Evolutionary conservation across 2,888 invertebrate genomes (phyloP).

Genomic region (Synanthedon andrenaeformis): DNA sequence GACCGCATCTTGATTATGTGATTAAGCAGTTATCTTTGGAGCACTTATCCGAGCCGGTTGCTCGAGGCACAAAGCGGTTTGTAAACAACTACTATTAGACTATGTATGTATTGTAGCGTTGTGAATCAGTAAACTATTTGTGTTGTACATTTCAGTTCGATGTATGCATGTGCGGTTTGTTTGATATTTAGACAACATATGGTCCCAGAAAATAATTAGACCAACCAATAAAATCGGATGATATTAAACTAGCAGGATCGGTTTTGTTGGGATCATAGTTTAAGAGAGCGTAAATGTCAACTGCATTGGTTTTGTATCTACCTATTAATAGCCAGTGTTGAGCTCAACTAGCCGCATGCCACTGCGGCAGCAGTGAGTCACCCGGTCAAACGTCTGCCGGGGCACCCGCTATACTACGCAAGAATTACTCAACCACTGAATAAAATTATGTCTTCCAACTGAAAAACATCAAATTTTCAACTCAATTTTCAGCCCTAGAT

Average conservation of each 20-base stretch:
- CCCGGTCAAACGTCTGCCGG: slow-evolving; percentile 50
- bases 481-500: background rate
- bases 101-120: background rate
- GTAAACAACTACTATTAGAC: slow-evolving; percentile 11
- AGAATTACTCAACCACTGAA: slow-evolving; percentile 17
- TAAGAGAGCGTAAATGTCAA: slow-evolving; percentile 64
- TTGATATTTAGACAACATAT: background rate
- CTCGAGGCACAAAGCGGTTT: slow-evolving; percentile 7
- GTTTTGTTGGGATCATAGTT: slow-evolving; percentile 43
- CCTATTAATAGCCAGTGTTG: slow-evolving; percentile 41
- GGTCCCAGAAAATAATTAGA: background rate
- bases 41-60: slow-evolving; percentile 13
- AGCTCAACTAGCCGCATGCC: slow-evolving; percentile 37
- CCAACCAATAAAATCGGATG: slow-evolving; percentile 3
- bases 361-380: slow-evolving; percentile 41
- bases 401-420: slow-evolving; percentile 35
- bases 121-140: background rate
- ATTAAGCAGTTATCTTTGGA: slow-evolving; percentile 39
- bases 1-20: slow-evolving; percentile 47
- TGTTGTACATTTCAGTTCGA: too few relatives aligned
- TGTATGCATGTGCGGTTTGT: background rate
- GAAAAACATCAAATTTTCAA: slow-evolving; percentile 10
- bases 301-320: slow-evolving; percentile 28
- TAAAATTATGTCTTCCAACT: slow-evolving; percentile 13
- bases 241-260: slow-evolving; percentile 29